A percentile compares a stretch with the other conserved stretches of the same genome.
These are phyloP conservation scores for Chondrosia reniformis DNA, from an alignment of 37 sponge, comb jelly and placozoan genomes.

Conservation along the genomic window DNA sequence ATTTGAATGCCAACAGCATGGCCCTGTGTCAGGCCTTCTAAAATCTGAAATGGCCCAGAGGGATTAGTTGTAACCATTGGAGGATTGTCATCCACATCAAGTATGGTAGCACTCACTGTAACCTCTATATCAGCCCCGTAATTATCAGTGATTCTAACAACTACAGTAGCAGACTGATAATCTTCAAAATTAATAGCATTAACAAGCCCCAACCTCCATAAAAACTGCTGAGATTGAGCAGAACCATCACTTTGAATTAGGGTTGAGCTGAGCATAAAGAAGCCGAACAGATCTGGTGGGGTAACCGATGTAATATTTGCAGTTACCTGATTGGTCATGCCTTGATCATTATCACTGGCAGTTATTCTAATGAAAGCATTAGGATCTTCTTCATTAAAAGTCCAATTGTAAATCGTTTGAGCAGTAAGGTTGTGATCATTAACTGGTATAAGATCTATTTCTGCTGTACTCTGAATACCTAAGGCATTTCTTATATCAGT, in stretches of 20 bases:
- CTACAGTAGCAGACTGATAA: not conserved
- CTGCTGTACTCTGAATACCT: slow-evolving; percentile 22
- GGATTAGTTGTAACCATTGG: not conserved
- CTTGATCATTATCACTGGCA: slow-evolving; percentile 14
- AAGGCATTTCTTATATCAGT: slow-evolving; percentile 39
- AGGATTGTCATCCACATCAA: slow-evolving; percentile 8
- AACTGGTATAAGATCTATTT: slow-evolving; percentile 38
- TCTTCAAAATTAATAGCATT: not conserved
- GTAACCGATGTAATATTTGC: not conserved
- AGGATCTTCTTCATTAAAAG: not conserved
- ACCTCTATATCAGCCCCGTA: not conserved
- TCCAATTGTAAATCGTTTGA: not conserved
- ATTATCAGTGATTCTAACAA: not conserved
- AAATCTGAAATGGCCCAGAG: not conserved
- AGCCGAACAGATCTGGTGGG: not conserved
- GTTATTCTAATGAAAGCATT: not conserved
- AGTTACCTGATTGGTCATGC: not conserved
- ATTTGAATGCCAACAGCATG: not conserved
- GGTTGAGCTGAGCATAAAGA: not conserved
- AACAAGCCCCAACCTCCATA: not conserved
- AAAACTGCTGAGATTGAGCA: not conserved
- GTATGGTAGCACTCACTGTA: not conserved
- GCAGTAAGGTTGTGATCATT: slow-evolving; percentile 55
- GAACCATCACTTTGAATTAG: slow-evolving; percentile 4
- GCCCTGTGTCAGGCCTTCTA: slow-evolving; percentile 25